These are phyloP conservation scores for Megalops cyprinoides DNA, from an alignment of 2,797 vertebrate genomes.

Conservation along the genomic window DNA sequence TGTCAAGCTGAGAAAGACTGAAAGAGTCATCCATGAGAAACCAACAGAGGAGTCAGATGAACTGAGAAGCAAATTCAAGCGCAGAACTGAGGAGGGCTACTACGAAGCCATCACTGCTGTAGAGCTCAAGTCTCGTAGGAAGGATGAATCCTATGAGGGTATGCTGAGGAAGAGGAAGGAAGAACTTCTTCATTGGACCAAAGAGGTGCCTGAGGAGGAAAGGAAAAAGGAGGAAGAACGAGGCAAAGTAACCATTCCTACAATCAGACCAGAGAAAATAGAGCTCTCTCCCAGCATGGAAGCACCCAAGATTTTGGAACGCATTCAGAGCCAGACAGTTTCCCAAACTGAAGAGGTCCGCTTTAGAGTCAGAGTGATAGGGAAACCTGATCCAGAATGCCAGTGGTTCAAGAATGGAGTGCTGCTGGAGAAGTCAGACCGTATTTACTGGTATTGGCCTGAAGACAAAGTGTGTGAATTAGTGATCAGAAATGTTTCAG, in stretches of 20 bases:
- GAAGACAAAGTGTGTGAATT: conserved; percentile 95
- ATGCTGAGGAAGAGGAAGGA: conserved; percentile 95
- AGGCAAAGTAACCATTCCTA: conserved; percentile 90
- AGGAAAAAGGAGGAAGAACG: conserved; percentile 84
- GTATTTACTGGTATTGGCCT: conserved; percentile 98
- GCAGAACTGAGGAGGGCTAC: conserved; percentile 95
- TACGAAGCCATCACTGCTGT: conserved; percentile 97
- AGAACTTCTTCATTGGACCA: conserved; percentile 91
- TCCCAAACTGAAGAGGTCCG: conserved; percentile 82
- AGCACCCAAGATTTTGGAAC: conserved; percentile 93
- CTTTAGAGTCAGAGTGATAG: conserved; percentile 89
- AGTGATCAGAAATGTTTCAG: conserved; percentile 89
- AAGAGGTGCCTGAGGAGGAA: conserved; percentile 90
- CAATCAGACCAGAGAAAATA: conserved; percentile 90
- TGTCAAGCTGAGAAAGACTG: conserved; percentile 87
- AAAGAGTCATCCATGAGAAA: conserved; percentile 89
- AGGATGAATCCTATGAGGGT: conserved; percentile 95
- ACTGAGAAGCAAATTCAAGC: conserved; percentile 95
- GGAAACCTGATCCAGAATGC: conserved; percentile 97
- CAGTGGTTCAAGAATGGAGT: conserved; percentile 98
- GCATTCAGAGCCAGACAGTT: conserved; percentile 92
- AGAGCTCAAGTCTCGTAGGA: conserved; percentile 89
- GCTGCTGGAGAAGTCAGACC: conserved; percentile 89
- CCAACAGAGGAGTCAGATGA: conserved; percentile 93
- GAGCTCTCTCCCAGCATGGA: conserved; percentile 97